Percentiles rank a stretch among this genome's conserved stretches.
Conservation (phyloP, 2,113 vertebrate genomes). For the Pogonocichla stellata region DNA sequence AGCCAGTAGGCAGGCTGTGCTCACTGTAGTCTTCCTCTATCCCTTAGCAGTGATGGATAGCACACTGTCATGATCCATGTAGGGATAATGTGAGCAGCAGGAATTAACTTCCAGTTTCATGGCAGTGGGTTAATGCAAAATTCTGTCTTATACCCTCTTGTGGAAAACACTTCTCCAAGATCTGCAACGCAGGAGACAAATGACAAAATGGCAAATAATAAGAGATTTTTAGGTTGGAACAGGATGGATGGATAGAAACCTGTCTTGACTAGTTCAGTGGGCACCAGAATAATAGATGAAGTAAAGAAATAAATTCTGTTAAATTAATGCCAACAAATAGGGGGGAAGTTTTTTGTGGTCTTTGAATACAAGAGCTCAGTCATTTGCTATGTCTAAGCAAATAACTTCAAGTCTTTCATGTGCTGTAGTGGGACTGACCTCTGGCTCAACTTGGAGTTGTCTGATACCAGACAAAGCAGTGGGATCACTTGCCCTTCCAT, state of each 20-base stretch:
- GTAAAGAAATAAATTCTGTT: background rate
- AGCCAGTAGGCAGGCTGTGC: background rate
- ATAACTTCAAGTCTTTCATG: background rate
- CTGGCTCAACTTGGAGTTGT: fast-evolving
- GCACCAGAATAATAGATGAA: background rate
- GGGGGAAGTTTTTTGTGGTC: background rate
- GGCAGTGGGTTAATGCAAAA: background rate
- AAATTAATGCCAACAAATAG: background rate
- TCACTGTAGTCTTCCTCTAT: background rate
- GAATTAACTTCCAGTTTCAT: background rate
- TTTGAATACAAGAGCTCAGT: background rate
- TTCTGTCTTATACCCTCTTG: background rate
- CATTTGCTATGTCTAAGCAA: background rate
- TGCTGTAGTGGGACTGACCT: background rate
- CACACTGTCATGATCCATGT: background rate
- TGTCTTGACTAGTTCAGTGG: background rate
- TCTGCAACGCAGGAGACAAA: background rate
- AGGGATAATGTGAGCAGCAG: background rate
- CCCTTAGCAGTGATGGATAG: background rate
- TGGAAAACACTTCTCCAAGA: background rate
- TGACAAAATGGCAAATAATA: background rate
- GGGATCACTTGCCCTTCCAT: background rate
- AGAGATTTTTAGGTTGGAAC: background rate
- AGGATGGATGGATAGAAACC: background rate
- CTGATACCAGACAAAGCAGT: fast-evolving